Evolutionary conservation across 2,113 vertebrate species (phyloP).

Genomic region (Pantherophis guttatus): DNA sequence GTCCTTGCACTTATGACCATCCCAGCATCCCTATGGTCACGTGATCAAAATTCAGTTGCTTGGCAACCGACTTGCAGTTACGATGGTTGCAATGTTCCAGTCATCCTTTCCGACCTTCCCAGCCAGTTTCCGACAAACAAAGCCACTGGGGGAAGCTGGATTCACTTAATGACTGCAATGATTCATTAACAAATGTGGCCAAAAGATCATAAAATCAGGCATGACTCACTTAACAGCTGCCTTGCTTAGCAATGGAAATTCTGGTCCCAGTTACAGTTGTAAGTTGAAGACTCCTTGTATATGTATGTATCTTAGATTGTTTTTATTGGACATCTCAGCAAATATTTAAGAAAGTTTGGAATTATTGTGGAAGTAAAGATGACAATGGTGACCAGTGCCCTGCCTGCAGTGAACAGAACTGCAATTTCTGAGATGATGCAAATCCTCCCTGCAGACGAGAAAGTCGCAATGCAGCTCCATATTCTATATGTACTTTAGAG

Average conservation of each 20-base stretch:
- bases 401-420: neutral
- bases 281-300: neutral
- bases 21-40: neutral
- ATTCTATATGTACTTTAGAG: neutral
- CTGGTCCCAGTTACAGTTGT: neutral
- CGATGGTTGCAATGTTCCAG: neutral
- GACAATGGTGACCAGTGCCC: neutral
- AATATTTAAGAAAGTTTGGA: neutral
- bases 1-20: neutral
- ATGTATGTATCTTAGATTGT: neutral
- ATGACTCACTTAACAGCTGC: neutral
- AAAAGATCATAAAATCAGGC: neutral
- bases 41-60: neutral
- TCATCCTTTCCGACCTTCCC: neutral
- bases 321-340: neutral
- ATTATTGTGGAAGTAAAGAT: neutral
- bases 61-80: neutral
- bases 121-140: neutral
- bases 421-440: neutral
- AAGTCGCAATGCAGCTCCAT: no score
- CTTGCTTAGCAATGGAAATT: neutral
- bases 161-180: neutral
- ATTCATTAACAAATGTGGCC: neutral
- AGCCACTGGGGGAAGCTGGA: neutral
- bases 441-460: neutral